Percentiles rank a stretch among this genome's conserved stretches.
phyloP scores from a whole-genome alignment of 1,140 invertebrate species.

The Zeugodacus cucurbitae region DNA sequence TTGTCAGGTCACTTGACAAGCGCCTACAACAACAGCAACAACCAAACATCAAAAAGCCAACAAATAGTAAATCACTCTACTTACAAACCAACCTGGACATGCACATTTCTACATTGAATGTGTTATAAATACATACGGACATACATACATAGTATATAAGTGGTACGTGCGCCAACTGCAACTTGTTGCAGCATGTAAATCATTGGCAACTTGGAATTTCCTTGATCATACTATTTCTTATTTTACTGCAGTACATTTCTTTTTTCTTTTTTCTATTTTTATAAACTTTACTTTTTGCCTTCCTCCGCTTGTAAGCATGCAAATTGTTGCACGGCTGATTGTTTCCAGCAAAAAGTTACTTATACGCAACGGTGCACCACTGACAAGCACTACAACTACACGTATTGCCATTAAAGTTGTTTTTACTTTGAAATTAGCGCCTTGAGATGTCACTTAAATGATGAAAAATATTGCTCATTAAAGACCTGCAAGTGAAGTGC shows the following conservation, averaged over 20 bases:
- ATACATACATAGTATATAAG: too few relatives aligned
- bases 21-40: too few relatives aligned
- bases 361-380: not conserved
- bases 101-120: too few relatives aligned
- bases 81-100: too few relatives aligned
- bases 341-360: not conserved
- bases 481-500: not conserved
- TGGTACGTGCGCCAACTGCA: not conserved
- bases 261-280: not conserved
- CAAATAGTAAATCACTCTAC: too few relatives aligned
- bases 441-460: constrained; percentile 15
- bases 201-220: not conserved
- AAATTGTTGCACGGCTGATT: not conserved
- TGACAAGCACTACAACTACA: too few relatives aligned
- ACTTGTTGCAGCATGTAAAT: not conserved
- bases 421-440: not conserved
- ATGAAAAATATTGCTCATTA: not conserved
- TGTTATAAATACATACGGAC: too few relatives aligned
- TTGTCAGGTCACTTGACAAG: too few relatives aligned
- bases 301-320: not conserved
- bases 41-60: too few relatives aligned
- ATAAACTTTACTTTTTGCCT: not conserved
- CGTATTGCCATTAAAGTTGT: not conserved
- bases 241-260: not conserved
- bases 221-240: not conserved